Conservation (phyloP, 2,888 invertebrate species). For the Pseudococcus longispinus region DNA sequence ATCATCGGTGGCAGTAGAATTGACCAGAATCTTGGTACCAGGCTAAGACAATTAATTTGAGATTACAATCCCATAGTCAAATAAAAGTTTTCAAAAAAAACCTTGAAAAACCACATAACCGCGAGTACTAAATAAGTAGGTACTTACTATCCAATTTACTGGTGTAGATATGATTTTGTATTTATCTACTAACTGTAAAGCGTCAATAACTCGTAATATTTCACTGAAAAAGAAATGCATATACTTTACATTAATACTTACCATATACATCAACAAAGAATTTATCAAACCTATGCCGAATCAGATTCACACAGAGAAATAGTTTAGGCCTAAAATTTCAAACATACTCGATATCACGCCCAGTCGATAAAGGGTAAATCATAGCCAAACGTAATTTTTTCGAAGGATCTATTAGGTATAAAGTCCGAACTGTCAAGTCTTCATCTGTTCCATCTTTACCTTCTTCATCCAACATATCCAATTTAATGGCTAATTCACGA, state of each 20-base stretch:
- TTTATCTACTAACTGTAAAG: slow-evolving; percentile 77
- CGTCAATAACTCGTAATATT: slow-evolving; percentile 82
- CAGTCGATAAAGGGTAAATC: slow-evolving; percentile 84
- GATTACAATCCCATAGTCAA: neutral
- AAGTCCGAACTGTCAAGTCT: slow-evolving; percentile 75
- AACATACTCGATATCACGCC: slow-evolving; percentile 83
- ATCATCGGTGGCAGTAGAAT: slow-evolving; percentile 73
- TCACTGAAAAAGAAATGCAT: slow-evolving; percentile 70
- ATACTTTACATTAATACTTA: neutral
- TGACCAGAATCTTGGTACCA: slow-evolving; percentile 80
- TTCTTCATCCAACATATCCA: slow-evolving; percentile 82
- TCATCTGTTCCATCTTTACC: slow-evolving; percentile 72
- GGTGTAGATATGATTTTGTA: slow-evolving; percentile 81
- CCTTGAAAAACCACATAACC: too few relatives aligned
- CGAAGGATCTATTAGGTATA: slow-evolving; percentile 83
- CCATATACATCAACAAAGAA: neutral
- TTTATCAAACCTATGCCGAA: too few relatives aligned
- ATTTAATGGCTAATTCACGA: slow-evolving; percentile 73
- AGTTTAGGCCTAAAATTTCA: too few relatives aligned
- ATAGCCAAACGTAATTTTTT: slow-evolving; percentile 80
- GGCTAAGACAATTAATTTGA: slow-evolving; percentile 65
- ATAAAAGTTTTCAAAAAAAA: neutral
- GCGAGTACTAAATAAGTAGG: too few relatives aligned
- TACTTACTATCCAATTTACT: slow-evolving; percentile 80
- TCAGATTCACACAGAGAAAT: too few relatives aligned